Conservation (phyloP, 1,140 invertebrate genomes). For the Lanistes nyassanus region DNA sequence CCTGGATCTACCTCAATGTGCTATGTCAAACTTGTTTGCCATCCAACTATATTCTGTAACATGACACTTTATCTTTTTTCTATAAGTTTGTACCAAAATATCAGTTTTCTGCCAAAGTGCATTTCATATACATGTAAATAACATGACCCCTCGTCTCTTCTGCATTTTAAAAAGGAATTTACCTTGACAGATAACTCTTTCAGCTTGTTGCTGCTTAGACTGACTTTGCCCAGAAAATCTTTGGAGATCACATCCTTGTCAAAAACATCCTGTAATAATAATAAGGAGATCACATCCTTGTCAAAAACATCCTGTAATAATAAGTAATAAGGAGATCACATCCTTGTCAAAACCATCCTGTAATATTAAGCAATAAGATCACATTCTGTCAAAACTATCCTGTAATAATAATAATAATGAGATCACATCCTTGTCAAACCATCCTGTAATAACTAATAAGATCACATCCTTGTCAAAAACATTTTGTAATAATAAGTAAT, state of each 20-base stretch:
- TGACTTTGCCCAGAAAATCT: conserved; percentile 71
- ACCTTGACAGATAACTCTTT: conserved; percentile 65
- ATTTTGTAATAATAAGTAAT: conserved; percentile 60
- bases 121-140: too few relatives aligned
- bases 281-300: conserved; percentile 69
- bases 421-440: conserved; percentile 72
- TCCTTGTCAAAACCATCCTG: conserved; percentile 72
- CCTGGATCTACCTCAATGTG: too few relatives aligned
- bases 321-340: conserved; percentile 64
- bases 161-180: conserved; percentile 15
- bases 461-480: conserved; percentile 73
- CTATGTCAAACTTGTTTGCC: too few relatives aligned
- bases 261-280: conserved; percentile 68
- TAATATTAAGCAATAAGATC: background rate
- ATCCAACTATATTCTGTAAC: too few relatives aligned
- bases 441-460: conserved; percentile 63
- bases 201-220: conserved; percentile 68
- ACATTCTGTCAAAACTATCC: background rate
- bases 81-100: too few relatives aligned
- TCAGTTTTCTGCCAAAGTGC: too few relatives aligned
- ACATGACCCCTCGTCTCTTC: too few relatives aligned
- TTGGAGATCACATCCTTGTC: conserved; percentile 72
- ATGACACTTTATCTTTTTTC: too few relatives aligned
- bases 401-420: conserved; percentile 32
- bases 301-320: conserved; percentile 70